Base-by-base conservation (phyloP, 2,888 invertebrate genomes). In the Harmothoe impar region DNA sequence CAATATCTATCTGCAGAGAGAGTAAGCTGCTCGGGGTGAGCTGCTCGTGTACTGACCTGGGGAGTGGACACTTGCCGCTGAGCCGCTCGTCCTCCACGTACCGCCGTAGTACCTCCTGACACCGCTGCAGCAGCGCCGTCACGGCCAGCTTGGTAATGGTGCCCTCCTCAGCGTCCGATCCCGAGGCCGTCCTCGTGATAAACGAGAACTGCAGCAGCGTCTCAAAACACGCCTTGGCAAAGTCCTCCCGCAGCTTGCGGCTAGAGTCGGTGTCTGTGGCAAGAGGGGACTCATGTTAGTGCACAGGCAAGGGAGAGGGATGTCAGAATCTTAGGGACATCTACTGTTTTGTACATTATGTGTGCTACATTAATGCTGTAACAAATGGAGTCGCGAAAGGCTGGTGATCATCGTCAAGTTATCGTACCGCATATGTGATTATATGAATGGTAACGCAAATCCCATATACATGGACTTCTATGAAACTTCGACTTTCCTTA, bases 161-260 rank as follows among this genome's bases (percentile, higher is more conserved):
- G 17, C 97, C 97, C 89, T 94, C 94, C 90, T 94, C 94, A 0
- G 92, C 89, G 25, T 62, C 68, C 17, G 33, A 23, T 0, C 68
- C 94, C 3, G 91, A 90, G 12, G 92, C 89, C 51, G 78, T 86
- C n/a, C 93, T 92, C 62, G 93, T 94, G 98, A 96, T 94, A 93
- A 96, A 97, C 0, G 99, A 99, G 96, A 99, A 99, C 96, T 99
- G 98, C 84, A 99, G 96, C 35, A 99, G 96, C 0, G 99, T 99
- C 96, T 99, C 99, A 95, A 99, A 99, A 95, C 99, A 99, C 0
- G 98, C 98, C 95, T 99, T 98, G 81, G 99, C 99, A 96, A 99
- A 99, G 95, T 99, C 99, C 96, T 99, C 99, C 29, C 99, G 96
- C 93, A 99, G 97, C 91, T 98, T 96, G 17, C 96, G 96, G 94